Base-by-base conservation (phyloP, 2,113 vertebrate species). In the Toxotes chatareus region DNA sequence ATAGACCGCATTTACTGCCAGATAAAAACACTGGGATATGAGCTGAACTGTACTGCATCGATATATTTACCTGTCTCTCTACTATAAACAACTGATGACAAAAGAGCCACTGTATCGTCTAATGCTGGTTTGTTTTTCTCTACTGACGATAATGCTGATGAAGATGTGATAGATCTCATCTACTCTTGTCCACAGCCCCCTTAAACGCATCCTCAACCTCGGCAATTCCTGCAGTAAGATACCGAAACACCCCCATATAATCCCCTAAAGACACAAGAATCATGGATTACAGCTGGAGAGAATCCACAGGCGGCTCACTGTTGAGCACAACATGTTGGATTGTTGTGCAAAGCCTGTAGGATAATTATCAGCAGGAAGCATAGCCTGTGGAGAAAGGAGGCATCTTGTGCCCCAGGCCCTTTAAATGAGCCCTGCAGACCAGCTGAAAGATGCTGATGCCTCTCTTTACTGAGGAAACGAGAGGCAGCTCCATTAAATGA, bases 361-460 rank as follows among this genome's bases (percentile, higher is more conserved):
- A 86, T 86, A 82, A 89, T 91, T 86, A 92, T 81, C 84, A 77
- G 84, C 84, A 79, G 86, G 76, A 86, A 56, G 74, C 70, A 59
- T 21, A 79, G 80, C 83, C 78, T 64, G 87, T 65, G 69, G 87
- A 91, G 83, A 82, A 76, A 88, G 69, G 57, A 87, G 73, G 81
- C 83, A 81, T 87, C 44, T 76, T 44, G 60, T 69, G 86, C 80
- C 88, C 73, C 23, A 5, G 79, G 85, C 82, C 76, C 38, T 84
- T 72, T 88, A 88, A 91, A 91, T 82, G 85, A 91, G 89, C 84
- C 81, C 82, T 51, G 67, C 65, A 73, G 86, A 85, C 87, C 82
- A 31, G 76, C 84, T 83, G 70, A 78, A 91, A 88, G 80, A 89
- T 90, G 89, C 88, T 89, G 85, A 90, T 85, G 79, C 51, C 46